Percentiles rank a stretch among this genome's conserved stretches.
These are phyloP conservation scores for Alethe diademata DNA, from an alignment of 2,113 vertebrate genomes.

Conservation along the genomic window DNA sequence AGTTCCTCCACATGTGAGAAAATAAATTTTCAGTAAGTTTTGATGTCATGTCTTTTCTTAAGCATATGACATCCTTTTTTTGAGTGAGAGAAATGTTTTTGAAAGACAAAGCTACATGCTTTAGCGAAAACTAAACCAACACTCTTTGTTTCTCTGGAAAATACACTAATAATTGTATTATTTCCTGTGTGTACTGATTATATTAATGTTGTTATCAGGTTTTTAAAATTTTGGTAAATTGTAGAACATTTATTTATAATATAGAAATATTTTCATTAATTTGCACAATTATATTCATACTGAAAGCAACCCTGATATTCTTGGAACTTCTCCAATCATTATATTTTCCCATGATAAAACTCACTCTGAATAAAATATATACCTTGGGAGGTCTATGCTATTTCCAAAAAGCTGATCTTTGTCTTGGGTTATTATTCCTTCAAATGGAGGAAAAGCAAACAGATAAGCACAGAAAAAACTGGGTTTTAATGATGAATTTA, in stretches of 20 bases:
- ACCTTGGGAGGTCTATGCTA: not conserved
- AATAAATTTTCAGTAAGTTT: not conserved
- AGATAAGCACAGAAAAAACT: not conserved
- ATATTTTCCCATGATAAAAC: not conserved
- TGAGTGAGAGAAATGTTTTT: not conserved
- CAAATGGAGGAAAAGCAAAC: not conserved
- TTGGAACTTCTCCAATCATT: not conserved
- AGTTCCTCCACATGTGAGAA: not conserved
- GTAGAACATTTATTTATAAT: not conserved
- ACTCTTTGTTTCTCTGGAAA: slow-evolving; percentile 34
- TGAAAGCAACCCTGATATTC: not conserved
- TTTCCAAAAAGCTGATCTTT: not conserved
- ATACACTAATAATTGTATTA: not conserved
- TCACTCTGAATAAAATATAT: not conserved
- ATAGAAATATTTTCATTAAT: not conserved
- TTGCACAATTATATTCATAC: not conserved
- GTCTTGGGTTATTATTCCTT: not conserved
- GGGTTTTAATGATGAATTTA: not conserved
- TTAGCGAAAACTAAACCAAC: not conserved
- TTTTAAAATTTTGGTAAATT: not conserved
- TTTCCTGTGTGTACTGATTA: slow-evolving; percentile 18
- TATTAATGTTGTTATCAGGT: slow-evolving; percentile 23
- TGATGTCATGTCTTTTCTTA: not conserved
- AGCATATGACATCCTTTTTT: not conserved
- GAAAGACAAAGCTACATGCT: not conserved